These are phyloP conservation scores for Poeciliopsis turneri DNA, from an alignment of 2,797 vertebrate genomes.

Conservation along the genomic window DNA sequence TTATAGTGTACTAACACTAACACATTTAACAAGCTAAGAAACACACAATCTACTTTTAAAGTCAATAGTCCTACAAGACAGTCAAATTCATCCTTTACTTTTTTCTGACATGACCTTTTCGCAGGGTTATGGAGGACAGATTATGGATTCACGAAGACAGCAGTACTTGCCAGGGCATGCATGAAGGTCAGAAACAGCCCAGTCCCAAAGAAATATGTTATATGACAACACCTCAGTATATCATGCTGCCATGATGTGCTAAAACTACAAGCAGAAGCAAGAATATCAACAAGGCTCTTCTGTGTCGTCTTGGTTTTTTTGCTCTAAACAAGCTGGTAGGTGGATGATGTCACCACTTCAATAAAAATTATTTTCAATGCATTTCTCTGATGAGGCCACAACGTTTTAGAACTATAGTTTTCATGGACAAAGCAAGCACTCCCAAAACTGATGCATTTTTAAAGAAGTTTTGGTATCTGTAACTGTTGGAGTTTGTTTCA, in stretches of 20 bases:
- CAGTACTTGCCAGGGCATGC: background rate
- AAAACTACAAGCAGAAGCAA: background rate
- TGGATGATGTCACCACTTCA: background rate
- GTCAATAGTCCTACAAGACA: background rate
- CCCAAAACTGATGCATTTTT: background rate
- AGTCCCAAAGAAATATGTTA: constrained; percentile 1
- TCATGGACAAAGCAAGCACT: background rate
- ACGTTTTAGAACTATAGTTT: background rate
- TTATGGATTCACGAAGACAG: background rate
- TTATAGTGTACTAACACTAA: constrained; percentile 5
- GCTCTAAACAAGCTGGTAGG: background rate
- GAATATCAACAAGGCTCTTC: background rate
- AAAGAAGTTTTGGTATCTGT: background rate
- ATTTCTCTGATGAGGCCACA: background rate
- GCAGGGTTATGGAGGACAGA: background rate
- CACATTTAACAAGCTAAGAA: background rate
- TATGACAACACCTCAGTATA: background rate
- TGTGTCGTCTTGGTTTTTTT: background rate
- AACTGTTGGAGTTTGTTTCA: background rate
- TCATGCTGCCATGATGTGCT: background rate
- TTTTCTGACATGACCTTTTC: background rate
- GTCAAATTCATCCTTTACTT: background rate
- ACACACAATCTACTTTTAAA: constrained; percentile 8
- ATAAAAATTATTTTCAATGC: background rate
- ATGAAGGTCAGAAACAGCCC: constrained; percentile 1